Conservation (phyloP, 2,797 vertebrate genomes). For the Varecia variegata region DNA sequence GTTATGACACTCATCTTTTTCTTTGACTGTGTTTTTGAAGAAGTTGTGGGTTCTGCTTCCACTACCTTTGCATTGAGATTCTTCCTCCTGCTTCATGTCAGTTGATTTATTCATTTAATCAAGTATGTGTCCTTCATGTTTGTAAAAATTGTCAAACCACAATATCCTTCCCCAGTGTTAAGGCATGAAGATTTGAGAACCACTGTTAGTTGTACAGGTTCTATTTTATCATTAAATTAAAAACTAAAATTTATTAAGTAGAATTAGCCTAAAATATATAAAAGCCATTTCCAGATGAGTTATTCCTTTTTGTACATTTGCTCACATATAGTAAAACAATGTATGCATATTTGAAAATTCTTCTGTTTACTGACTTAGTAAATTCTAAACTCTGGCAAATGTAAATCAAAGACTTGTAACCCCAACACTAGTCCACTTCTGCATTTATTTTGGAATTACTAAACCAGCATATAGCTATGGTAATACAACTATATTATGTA, state of each 20-base stretch:
- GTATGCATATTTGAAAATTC: neutral
- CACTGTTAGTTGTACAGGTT: neutral
- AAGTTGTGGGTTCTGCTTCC: neutral
- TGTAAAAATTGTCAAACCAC: neutral
- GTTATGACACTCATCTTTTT: neutral
- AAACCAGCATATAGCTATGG: neutral
- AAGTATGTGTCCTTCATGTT: neutral
- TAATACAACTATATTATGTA: neutral
- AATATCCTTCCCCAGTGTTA: neutral
- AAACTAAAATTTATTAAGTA: conserved; percentile 6
- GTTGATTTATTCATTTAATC: neutral
- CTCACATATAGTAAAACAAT: neutral
- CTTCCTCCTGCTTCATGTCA: neutral
- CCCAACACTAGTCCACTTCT: neutral
- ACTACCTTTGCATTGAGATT: neutral
- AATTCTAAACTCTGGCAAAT: neutral
- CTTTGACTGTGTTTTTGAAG: neutral
- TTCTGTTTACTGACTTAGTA: neutral
- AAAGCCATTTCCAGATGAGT: conserved; percentile 4
- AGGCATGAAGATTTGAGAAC: neutral
- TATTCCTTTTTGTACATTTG: conserved; percentile 36
- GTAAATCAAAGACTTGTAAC: neutral
- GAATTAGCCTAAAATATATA: neutral
- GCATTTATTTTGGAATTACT: neutral
- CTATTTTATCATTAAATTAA: conserved; percentile 9